Base-by-base conservation (phyloP, 2,888 invertebrate species). In the Hedychridium roseum region DNA sequence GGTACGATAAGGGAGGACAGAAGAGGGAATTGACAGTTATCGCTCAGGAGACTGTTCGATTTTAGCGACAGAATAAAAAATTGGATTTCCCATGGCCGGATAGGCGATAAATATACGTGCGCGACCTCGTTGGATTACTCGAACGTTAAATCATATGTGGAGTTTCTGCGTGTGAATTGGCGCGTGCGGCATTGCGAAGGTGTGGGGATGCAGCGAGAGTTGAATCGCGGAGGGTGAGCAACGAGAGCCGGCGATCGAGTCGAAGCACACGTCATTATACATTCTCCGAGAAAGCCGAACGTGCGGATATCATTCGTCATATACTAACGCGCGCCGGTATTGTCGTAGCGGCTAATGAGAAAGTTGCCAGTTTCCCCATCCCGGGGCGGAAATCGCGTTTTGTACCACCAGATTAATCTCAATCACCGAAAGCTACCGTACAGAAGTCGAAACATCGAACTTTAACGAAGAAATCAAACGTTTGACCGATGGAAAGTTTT, bases 291-390 rank as follows among this genome's bases (percentile, higher is more conserved):
- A 3, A 5, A 28, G 11, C 11, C 7, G n/a, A 5, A 34, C 6
- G 18, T 34, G 17, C 17, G 9, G 16, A 11, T 12, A 28, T 3
- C 4, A 28, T 9, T 28, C 3, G 28, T 9, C 5, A n/a, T 5
- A 60, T 60, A 61, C 60, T 65, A 64, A 64, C 49, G 49, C 54
- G 64, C 57, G 58, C 64, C 58, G 54, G 66, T 63, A 74, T 76
- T 73, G 74, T 75, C 70, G 66, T 64, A 53, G 52, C 57, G 70
- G 68, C 73, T 76, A 77, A 76, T 76, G 76, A 76, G 71, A 76
- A 76, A 74, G 71, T 74, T 73, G 68, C 60, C 49, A 53, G 54
- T 46, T 50, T 52, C 57, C 57, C 43, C 52, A 39, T 43, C 36
- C 23, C 50, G 31, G 43, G 12, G 26, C 36, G 42, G 42, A 38